Conservation (phyloP, 2,888 invertebrate genomes). For the Cryptus armator region DNA sequence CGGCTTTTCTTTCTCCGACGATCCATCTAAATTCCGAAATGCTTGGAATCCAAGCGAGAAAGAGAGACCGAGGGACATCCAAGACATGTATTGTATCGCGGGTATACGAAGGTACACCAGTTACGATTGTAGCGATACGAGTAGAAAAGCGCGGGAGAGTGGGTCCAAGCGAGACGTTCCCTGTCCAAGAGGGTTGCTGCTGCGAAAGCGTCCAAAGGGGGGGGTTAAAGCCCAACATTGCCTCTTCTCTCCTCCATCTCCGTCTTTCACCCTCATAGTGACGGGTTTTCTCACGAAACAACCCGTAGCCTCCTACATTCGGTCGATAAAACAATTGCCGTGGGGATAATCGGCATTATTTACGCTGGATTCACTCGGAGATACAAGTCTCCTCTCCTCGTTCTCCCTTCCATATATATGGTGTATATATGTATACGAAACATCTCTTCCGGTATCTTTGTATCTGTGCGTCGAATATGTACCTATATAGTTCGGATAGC, state of each 20-base stretch:
- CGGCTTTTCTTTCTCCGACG: conserved; percentile 59
- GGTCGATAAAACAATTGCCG: conserved; percentile 85
- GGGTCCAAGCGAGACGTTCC: conserved; percentile 10
- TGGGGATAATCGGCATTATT: conserved; percentile 85
- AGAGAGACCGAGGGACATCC: background rate
- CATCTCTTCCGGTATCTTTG: conserved; percentile 25
- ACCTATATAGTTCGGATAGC: conserved; percentile 47
- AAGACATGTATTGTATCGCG: background rate
- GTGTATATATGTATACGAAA: background rate
- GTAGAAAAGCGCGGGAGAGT: conserved; percentile 1
- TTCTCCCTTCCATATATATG: conserved; percentile 6
- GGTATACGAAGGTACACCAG: background rate
- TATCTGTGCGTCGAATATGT: conserved; percentile 1
- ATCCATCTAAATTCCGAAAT: conserved; percentile 63
- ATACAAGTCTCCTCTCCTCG: conserved; percentile 72
- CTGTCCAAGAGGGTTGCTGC: conserved; percentile 26
- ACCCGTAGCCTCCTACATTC: conserved; percentile 65
- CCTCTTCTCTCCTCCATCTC: conserved; percentile 25
- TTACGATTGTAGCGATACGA: conserved; percentile 26
- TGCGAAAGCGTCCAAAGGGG: conserved; percentile 2
- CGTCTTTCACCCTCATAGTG: conserved; percentile 32
- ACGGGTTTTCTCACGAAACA: conserved; percentile 41
- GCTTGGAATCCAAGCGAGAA: background rate
- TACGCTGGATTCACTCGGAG: conserved; percentile 83
- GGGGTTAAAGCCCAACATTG: conserved; percentile 36